Conservation (phyloP, 1,140 invertebrate genomes). For the Ceratosolen fusciceps region DNA sequence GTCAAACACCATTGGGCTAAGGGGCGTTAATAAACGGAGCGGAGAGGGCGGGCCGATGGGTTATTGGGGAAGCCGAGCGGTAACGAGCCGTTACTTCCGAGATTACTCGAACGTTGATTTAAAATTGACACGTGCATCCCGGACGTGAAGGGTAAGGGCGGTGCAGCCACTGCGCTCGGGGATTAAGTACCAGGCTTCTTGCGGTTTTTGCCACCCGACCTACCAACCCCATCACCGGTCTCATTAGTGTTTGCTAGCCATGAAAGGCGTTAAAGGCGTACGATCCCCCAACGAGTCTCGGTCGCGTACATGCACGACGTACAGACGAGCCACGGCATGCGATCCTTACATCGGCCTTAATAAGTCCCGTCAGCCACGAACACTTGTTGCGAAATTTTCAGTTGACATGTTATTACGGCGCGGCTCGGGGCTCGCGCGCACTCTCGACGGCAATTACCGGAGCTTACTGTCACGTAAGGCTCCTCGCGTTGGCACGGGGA, state of each 20-base stretch:
- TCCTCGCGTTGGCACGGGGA: too few species aligned
- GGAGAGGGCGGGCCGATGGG: too few species aligned
- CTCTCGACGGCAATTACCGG: not conserved
- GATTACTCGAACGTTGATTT: not conserved
- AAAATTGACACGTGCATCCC: too few species aligned
- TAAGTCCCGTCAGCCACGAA: not conserved
- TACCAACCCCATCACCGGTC: too few species aligned
- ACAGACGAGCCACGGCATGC: not conserved
- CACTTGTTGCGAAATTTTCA: constrained; percentile 40
- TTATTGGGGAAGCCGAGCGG: too few species aligned
- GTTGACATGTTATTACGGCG: not conserved
- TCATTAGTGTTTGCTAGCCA: not conserved
- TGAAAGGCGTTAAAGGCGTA: not conserved
- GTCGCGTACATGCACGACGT: not conserved
- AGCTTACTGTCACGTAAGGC: too few species aligned
- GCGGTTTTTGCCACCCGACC: not conserved
- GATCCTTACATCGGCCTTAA: constrained; percentile 10
- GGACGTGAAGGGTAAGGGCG: too few species aligned
- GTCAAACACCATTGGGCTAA: too few species aligned
- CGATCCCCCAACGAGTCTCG: not conserved
- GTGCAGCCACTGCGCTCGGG: too few species aligned
- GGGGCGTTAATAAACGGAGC: too few species aligned
- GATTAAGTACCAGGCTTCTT: too few species aligned
- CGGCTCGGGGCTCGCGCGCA: not conserved
- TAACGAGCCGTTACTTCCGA: too few species aligned